phyloP scores from a whole-genome alignment of 2,797 vertebrate species.

The Microhierax caerulescens region DNA sequence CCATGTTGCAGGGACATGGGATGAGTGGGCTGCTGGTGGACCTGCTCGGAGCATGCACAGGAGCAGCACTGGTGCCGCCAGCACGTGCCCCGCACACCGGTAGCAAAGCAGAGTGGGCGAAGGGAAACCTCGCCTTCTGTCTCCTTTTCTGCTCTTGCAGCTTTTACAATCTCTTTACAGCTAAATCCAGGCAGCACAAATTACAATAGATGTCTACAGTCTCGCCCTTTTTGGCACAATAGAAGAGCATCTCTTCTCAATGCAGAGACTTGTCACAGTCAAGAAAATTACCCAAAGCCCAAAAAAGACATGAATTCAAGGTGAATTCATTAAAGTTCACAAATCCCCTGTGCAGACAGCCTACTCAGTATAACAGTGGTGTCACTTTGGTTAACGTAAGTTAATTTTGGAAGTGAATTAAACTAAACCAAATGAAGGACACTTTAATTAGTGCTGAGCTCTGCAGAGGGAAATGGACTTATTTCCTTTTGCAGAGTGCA shows the following conservation, averaged over 20 bases:
- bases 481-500: neutral
- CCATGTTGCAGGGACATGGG: neutral
- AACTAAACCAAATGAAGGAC: slow-evolving; percentile 6
- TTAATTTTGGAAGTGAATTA: slow-evolving; percentile 19
- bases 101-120: neutral
- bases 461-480: neutral
- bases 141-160: neutral
- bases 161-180: neutral
- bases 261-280: neutral
- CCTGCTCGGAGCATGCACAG: accelerated
- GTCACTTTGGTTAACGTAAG: neutral
- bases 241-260: neutral
- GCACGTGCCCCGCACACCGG: accelerated
- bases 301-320: neutral
- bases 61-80: neutral
- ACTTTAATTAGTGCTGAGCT: slow-evolving; percentile 27
- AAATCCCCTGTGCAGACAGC: neutral
- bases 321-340: slow-evolving; percentile 18
- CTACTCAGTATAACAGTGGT: neutral
- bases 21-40: accelerated
- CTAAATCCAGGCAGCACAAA: neutral
- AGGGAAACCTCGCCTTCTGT: accelerated
- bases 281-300: neutral
- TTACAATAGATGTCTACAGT: neutral
- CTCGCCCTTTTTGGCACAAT: neutral